Evolutionary conservation across 2,888 invertebrate genomes (phyloP).

Genomic region (Platycheirus albimanus): DNA sequence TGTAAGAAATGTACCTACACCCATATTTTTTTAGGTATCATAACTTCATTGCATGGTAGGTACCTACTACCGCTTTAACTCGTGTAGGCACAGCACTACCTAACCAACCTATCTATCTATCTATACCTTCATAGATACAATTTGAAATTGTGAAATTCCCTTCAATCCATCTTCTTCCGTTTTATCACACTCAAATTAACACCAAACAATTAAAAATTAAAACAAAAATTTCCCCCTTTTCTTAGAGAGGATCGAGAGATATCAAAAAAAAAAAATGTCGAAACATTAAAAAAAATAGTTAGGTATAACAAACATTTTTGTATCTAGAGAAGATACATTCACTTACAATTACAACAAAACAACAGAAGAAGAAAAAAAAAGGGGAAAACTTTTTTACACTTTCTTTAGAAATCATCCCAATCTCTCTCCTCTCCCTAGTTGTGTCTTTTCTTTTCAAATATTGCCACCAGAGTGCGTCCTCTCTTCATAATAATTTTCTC

Average conservation of each 20-base stretch:
- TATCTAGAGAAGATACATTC: constrained; percentile 18
- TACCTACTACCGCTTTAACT: not conserved
- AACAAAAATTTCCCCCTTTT: constrained; percentile 61
- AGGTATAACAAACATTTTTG: constrained; percentile 23
- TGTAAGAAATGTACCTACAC: not conserved
- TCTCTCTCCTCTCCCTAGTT: constrained; percentile 25
- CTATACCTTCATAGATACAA: constrained; percentile 7
- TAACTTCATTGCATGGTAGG: not conserved
- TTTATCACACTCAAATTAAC: constrained; percentile 72
- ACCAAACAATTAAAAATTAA: constrained; percentile 66
- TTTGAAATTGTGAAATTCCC: constrained; percentile 63
- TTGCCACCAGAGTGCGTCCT: not conserved
- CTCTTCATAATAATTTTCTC: constrained; percentile 33
- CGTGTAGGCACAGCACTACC: no score
- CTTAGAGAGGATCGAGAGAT: no score
- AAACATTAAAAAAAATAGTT: not conserved
- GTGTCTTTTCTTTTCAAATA: constrained; percentile 1
- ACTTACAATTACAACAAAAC: no score
- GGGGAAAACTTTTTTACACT: constrained; percentile 62
- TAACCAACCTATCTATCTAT: not conserved
- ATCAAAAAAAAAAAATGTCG: not conserved
- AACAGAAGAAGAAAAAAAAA: no score
- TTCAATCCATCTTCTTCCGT: constrained; percentile 48
- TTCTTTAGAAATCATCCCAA: constrained; percentile 71
- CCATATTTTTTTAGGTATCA: not conserved